Evolutionary conservation across 2,113 vertebrate species (phyloP).

Genomic region (Columbina picui): DNA sequence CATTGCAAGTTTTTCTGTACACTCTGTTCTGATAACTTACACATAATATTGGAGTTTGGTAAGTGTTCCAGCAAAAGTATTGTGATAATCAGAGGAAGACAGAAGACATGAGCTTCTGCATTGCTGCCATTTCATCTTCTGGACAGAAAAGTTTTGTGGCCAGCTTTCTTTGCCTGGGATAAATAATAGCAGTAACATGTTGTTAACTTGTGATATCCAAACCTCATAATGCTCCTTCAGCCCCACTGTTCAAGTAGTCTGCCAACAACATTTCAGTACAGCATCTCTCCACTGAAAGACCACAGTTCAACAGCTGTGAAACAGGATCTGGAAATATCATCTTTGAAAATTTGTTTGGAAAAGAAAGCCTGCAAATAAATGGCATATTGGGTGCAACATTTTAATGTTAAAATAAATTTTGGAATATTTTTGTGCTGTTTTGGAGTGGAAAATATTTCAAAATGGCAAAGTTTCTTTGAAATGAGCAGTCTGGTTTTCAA

Average conservation of each 20-base stretch:
- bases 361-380: not conserved
- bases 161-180: not conserved
- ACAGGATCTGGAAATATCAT: not conserved
- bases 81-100: not conserved
- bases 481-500: not conserved
- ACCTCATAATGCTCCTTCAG: not conserved
- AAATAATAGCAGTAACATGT: not conserved
- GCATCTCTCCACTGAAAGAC: not conserved
- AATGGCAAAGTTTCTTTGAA: not conserved
- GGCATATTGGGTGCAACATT: not conserved
- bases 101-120: not conserved
- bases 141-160: not conserved
- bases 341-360: not conserved
- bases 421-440: not conserved
- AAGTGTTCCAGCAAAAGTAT: not conserved
- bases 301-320: not conserved
- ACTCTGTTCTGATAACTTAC: not conserved
- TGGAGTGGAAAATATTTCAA: not conserved
- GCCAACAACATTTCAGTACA: not conserved
- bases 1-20: not conserved
- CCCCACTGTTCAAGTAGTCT: not conserved
- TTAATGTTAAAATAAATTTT: not conserved
- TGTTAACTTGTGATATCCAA: not conserved
- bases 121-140: not conserved
- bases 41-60: not conserved